phyloP scores from a whole-genome alignment of 2,888 invertebrate genomes.

The Chaetogeoica ovagalla region DNA sequence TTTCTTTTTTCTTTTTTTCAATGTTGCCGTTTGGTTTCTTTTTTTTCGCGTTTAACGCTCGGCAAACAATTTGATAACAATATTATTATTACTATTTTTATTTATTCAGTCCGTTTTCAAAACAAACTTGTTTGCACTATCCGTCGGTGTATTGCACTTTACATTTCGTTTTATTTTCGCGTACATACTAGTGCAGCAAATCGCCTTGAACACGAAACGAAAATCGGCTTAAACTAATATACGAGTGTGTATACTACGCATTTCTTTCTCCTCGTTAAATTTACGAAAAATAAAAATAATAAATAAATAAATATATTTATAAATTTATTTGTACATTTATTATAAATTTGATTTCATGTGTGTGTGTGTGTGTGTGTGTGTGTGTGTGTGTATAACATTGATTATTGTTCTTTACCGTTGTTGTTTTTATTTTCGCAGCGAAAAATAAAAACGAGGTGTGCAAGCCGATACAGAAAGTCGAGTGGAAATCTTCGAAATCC shows the following conservation, averaged over 20 bases:
- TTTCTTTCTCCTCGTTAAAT: neutral
- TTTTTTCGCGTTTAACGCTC: slow-evolving; percentile 6
- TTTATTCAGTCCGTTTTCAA: too few relatives aligned
- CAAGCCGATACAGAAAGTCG: slow-evolving; percentile 92
- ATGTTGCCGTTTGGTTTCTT: neutral
- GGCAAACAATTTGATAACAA: neutral
- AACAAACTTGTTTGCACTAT: neutral
- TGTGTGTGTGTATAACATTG: too few relatives aligned
- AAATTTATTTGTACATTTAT: neutral
- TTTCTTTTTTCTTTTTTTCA: too few relatives aligned
- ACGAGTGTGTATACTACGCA: neutral
- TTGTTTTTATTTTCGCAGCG: slow-evolving; percentile 65
- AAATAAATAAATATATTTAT: too few relatives aligned
- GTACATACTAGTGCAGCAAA: neutral
- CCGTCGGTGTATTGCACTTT: too few relatives aligned
- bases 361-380: too few relatives aligned
- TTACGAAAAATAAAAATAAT: neutral
- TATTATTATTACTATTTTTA: too few relatives aligned
- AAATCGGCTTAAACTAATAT: neutral
- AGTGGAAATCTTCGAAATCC: slow-evolving; percentile 86
- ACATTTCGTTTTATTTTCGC: too few relatives aligned
- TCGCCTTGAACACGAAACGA: neutral
- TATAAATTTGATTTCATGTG: too few relatives aligned
- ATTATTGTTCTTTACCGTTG: neutral
- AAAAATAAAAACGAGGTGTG: slow-evolving; percentile 90